These are phyloP conservation scores for Leucophenga montana DNA, from an alignment of 2,888 invertebrate species.

Conservation along the genomic window DNA sequence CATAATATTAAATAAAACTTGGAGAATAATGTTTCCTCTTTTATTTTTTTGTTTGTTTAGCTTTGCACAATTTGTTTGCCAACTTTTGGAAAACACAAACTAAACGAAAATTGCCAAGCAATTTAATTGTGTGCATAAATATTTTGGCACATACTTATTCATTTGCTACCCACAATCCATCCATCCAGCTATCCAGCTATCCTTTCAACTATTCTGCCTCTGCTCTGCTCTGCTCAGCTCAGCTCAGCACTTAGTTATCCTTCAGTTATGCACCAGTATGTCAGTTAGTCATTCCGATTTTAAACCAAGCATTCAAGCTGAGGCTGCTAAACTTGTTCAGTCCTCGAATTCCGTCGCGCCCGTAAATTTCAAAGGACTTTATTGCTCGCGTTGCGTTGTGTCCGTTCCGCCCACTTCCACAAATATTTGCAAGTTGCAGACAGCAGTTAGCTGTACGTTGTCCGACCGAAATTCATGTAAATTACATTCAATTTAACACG, in stretches of 20 bases:
- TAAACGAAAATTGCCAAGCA: constrained; percentile 5
- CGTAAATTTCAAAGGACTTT: constrained; percentile 62
- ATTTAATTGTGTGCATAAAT: constrained; percentile 23
- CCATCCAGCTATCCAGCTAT: constrained; percentile 12
- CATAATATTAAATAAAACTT: background rate
- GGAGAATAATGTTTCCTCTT: background rate
- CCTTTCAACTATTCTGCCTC: constrained; percentile 9
- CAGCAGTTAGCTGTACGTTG: background rate
- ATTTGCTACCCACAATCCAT: background rate
- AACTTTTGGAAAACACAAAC: background rate
- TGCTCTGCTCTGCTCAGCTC: constrained; percentile 5
- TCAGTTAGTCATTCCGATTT: constrained; percentile 38
- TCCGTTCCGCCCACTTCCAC: no score
- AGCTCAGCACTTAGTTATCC: constrained; percentile 22
- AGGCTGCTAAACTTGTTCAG: constrained; percentile 1
- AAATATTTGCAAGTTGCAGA: no score
- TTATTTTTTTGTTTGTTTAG: background rate
- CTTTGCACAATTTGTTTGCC: background rate
- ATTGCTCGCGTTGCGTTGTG: constrained; percentile 43
- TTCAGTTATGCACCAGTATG: constrained; percentile 49
- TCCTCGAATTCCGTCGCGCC: constrained; percentile 29
- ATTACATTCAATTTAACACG: constrained; percentile 22
- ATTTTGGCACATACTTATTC: constrained; percentile 14
- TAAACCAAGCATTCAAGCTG: constrained; percentile 14
- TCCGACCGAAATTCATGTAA: constrained; percentile 15